phyloP scores from a whole-genome alignment of 2,113 vertebrate species.

The Lipophrys pholis region DNA sequence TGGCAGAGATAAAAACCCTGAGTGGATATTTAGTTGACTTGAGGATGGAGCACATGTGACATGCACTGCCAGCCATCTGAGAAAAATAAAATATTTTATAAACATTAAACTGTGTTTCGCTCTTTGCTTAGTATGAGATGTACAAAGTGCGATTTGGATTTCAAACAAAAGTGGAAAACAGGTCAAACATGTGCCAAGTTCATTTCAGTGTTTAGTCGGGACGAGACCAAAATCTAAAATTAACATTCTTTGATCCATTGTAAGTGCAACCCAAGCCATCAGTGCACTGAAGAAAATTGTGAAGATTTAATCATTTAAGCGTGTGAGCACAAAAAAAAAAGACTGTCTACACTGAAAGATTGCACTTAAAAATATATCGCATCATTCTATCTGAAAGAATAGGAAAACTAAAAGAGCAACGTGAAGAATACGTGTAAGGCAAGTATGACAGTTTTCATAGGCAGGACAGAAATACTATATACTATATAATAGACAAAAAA shows the following conservation, averaged over 20 bases:
- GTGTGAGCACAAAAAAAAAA: conserved; percentile 31
- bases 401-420: neutral
- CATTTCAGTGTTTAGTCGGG: neutral
- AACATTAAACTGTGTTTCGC: conserved; percentile 36
- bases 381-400: conserved; percentile 23
- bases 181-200: neutral
- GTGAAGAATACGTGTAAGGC: neutral
- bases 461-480: too few species aligned
- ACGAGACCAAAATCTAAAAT: neutral
- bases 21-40: conserved; percentile 35
- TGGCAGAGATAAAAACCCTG: neutral
- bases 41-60: conserved; percentile 43
- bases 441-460: neutral
- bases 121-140: conserved; percentile 4
- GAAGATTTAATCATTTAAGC: conserved; percentile 44
- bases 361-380: conserved; percentile 35
- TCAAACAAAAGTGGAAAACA: neutral
- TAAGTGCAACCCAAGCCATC: conserved; percentile 30
- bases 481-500: neutral
- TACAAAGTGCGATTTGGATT: neutral
- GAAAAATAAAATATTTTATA: conserved; percentile 64
- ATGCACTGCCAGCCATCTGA: conserved; percentile 38
- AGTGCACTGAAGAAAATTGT: conserved; percentile 1
- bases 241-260: conserved; percentile 32
- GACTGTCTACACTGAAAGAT: neutral